Base-by-base conservation (phyloP, 2,113 vertebrate genomes). In the Atrichornis clamosus region DNA sequence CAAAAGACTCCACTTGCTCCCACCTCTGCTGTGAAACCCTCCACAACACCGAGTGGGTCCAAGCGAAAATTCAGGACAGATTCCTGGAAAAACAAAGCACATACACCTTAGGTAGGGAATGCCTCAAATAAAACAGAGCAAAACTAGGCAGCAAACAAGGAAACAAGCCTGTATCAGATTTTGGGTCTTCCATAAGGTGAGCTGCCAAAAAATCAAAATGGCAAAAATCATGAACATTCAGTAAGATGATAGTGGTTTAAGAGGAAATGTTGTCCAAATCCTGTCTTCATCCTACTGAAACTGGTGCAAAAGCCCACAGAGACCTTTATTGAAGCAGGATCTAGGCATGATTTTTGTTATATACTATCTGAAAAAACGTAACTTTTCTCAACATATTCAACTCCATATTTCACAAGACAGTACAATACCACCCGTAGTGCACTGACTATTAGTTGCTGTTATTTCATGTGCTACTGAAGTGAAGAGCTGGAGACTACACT, bases 1-100 rank as follows among this genome's bases (percentile, higher is more conserved):
- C 99, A 99, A 90, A 99, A 99, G 70, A 99, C 97, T 80, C 99
- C 99, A 20, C 99, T 99, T 37, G 99, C 99, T 58, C 99, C 99
- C 23, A 99, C 99, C 97, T 99, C 99, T 3, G 99, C 99, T 46
- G 98, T 99, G 96, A 99, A 99, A 90, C 99, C 99, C 35, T 99
- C 99, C 23, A 99, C 98, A 1, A 97, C 90, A 4, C 99, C 99
- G 1, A 99, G 98, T 2, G 99, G 98, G 96, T 99, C 99, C 94
- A 99, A 96, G 69, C 99, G 99, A 96, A 99, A 99, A 98, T 99
- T 99, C 95, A 99, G 94, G 83, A 99, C 99, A 95, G 99, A 99
- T 80, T 99, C 99, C 99, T 99, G 93, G 93, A 39, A 91, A 94
- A 87, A 90, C 58, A 90, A 62, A 50, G 56, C n/a, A 53, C 32